Evolutionary conservation across 35 echinoderm and acorn worm species (phyloP), one percentile per base, ranked within the genome.

Genomic region (Hemicentrotus pulcherrimus): DNA sequence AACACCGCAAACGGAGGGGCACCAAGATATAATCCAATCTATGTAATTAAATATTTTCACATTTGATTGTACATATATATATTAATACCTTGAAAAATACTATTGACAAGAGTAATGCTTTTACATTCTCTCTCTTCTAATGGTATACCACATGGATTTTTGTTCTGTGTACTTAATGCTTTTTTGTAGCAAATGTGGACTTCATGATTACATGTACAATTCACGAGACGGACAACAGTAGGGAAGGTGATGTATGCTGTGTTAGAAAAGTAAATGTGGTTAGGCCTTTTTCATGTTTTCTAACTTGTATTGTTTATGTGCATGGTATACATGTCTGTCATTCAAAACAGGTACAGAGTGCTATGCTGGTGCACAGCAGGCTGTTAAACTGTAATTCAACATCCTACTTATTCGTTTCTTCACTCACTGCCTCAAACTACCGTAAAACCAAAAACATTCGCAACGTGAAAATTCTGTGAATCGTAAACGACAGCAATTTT

Each of bases 31-130:
- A 28, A 78, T 78, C 65, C 22, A 78, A 28, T n/a, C 65, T 78
- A 78, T 78, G 65, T 78, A 78, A 78, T 78, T 78, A 78, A 78
- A 78, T 78, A 78, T 78, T 78, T 78, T 78, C 65, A 78, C 65
- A 78, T 78, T 22, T 78, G 65, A 78, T 78, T 78, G 65, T 78
- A 78, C 18, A 78, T 78, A 78, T 78, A 78, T 78, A 59, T 59
- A 59, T 78, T 28, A 78, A 78, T 78, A 78, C 65, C 65, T 78
- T 78, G 65, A 78, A 78, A 78, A 71, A 28, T 28, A 78, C 65
- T 78, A 78, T 78, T 78, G 65, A 78, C 65, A 78, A 78, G 65
- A 78, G 65, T 78, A 78, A 78, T 78, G 65, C 65, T 78, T 78
- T 78, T 78, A 78, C 65, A 78, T 78, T 78, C 65, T 78, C 65